Evolutionary conservation across 2,797 vertebrate genomes (phyloP), one percentile per base, ranked within the genome.

Genomic region (Cottoperca gobio): DNA sequence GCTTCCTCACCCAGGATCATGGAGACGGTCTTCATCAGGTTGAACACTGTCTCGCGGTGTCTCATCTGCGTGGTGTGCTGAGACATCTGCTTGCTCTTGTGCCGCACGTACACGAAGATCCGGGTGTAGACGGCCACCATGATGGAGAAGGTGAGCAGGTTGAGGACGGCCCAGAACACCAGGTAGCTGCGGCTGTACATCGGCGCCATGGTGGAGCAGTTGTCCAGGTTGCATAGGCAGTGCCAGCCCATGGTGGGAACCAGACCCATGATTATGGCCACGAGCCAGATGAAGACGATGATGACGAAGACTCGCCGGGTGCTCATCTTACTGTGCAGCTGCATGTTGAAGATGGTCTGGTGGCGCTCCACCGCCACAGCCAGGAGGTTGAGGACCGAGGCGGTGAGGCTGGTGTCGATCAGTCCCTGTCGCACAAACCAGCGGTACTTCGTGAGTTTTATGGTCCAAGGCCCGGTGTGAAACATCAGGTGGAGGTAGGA

Each of bases 401-500:
- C 97, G 0, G 97, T 98, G 73, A 99, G 89, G 71, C 97, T 99
- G 69, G 97, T 96, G 91, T 99, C 97, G 37, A 99, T 92, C 62
- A 99, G 92, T 23, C 96, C 96, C 91, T 99, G 96, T 53, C 97
- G 94, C 53, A 98, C 49, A 58, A 98, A 97, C 97, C 97, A 99
- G 53, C 93, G 91, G 61, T 82, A 19, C n/a, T 92, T 54, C 0
- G 91, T 90, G 6, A 99, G 95, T 21, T 88, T 89, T 0, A 84
- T 93, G 0, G 97, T 99, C 89, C 96, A 94, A 0, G 97, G 97
- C 1, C 97, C 97, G 0, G 97, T 99, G 77, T 99, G 96, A 81
- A 98, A 96, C 97, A 99, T 99, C 85, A 99, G 83, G 86, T 97
- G 95, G 87, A 98, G 91, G 91, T 99, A 99, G 10, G 97, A 95